A percentile compares a stretch with the other conserved stretches of the same genome.
phyloP scores from a whole-genome alignment of 1,140 invertebrate genomes.

The Leptinotarsa lineolata region DNA sequence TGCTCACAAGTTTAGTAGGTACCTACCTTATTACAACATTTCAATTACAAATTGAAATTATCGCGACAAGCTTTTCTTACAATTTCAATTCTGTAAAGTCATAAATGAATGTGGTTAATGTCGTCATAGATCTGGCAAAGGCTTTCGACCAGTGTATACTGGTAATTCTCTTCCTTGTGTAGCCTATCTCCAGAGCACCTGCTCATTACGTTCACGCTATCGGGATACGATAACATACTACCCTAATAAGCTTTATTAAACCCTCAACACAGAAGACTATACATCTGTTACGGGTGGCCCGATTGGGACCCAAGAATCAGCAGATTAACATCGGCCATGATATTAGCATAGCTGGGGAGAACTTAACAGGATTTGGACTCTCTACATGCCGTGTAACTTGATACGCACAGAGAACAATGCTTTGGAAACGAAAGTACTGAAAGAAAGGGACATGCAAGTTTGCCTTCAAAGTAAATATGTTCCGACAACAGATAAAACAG shows the following conservation, averaged over 20 bases:
- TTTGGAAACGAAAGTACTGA: neutral
- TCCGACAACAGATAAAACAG: too few relatives aligned
- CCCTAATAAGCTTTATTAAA: conserved; percentile 9
- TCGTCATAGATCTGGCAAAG: too few relatives aligned
- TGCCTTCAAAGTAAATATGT: too few relatives aligned
- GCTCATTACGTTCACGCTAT: conserved; percentile 5
- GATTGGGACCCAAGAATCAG: conserved; percentile 9
- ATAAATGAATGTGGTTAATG: too few relatives aligned
- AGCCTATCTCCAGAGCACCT: neutral
- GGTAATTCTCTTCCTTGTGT: too few relatives aligned
- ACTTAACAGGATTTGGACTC: conserved; percentile 17
- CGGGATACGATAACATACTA: conserved; percentile 13
- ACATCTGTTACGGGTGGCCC: conserved; percentile 13
- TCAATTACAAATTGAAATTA: too few relatives aligned
- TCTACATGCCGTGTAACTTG: conserved; percentile 14
- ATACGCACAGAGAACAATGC: neutral
- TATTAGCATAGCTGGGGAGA: conserved; percentile 19
- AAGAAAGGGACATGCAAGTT: too few relatives aligned
- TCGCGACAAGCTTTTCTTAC: too few relatives aligned
- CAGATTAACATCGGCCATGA: conserved; percentile 16
- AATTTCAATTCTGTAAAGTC: too few relatives aligned
- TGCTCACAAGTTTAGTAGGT: too few relatives aligned
- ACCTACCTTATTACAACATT: too few relatives aligned
- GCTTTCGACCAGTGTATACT: too few relatives aligned
- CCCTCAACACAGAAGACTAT: neutral